Evolutionary conservation across 1,140 invertebrate genomes (phyloP), one percentile per base, ranked within the genome.

Genomic region (Polypedilum pembai): DNA sequence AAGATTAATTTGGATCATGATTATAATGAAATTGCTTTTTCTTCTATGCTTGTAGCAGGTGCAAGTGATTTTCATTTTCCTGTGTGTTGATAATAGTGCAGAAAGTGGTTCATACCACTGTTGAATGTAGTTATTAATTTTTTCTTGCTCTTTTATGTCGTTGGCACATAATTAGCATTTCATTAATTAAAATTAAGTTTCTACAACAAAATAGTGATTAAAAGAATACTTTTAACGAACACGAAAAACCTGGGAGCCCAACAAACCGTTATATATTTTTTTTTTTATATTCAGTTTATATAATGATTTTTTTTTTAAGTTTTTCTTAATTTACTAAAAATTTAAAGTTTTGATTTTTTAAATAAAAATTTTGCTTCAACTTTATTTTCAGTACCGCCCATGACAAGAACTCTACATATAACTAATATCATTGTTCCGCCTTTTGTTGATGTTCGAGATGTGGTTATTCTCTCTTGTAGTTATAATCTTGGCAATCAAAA

Each of bases 401-500:
- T 77, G 45, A 76, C 77, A 75, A 78, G 80, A 73, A 80, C 79
- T 41, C 76, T 82, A 74, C 76, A 78, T 75, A 77, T 82, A 69
- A 79, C 80, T 33, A 80, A 77, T 73, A 79, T 84, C 74, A 81
- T 79, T 74, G 83, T 84, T 21, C 84, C 84, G 75, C 77, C 80
- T 73, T 80, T 86, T 73, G 85, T 85, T 7, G 86, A 87, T 79
- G 84, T 84, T 3, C 80, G 84, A 20, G 83, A 85, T 66, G 80
- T 80, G 77, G 85, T 85, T 15, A 81, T 85, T 73, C 80, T 88
- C 40, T 84, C 84, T 75, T 88, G 87, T 78, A 82, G 83, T 75
- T 88, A 85, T 76, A 85, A 87, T 78, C 80, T 85, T 79, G 86
- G 87, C 76, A 86, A 84, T 8, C 89, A 90, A 73, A 83, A 84